Conservation (phyloP, 2,888 invertebrate species). For the Apamea epomidion region DNA sequence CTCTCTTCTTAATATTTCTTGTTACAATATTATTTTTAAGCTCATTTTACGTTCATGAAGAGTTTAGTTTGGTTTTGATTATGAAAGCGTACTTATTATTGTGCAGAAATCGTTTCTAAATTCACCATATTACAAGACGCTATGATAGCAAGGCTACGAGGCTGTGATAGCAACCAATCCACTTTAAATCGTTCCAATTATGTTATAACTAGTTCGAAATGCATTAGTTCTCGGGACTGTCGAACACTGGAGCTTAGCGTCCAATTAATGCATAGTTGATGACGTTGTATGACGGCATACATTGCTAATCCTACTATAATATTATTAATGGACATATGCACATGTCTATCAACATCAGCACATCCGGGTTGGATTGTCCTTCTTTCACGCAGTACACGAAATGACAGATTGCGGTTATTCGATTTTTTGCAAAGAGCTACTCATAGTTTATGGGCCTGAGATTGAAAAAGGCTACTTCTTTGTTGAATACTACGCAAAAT, state of each 20-base stretch:
- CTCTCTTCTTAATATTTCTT: slow-evolving; percentile 18
- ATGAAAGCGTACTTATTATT: background rate
- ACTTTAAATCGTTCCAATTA: background rate
- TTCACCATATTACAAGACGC: background rate
- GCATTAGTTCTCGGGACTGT: background rate
- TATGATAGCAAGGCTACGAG: background rate
- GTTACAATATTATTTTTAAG: slow-evolving; percentile 24
- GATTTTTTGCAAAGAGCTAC: background rate
- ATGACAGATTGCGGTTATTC: too few relatives aligned
- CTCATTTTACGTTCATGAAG: background rate
- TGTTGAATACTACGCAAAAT: background rate
- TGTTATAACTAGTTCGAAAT: background rate
- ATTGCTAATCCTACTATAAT: background rate
- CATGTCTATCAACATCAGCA: background rate
- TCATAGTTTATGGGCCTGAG: too few relatives aligned
- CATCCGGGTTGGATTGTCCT: too few relatives aligned
- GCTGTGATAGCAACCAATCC: background rate
- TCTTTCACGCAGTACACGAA: too few relatives aligned
- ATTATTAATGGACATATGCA: background rate
- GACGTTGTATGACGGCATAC: background rate
- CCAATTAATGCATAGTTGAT: background rate
- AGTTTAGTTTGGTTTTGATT: slow-evolving; percentile 14
- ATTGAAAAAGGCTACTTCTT: background rate
- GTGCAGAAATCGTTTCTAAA: background rate
- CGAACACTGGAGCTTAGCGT: background rate